Conservation (phyloP, 2,797 vertebrate genomes). For the Myotis planiceps region DNA sequence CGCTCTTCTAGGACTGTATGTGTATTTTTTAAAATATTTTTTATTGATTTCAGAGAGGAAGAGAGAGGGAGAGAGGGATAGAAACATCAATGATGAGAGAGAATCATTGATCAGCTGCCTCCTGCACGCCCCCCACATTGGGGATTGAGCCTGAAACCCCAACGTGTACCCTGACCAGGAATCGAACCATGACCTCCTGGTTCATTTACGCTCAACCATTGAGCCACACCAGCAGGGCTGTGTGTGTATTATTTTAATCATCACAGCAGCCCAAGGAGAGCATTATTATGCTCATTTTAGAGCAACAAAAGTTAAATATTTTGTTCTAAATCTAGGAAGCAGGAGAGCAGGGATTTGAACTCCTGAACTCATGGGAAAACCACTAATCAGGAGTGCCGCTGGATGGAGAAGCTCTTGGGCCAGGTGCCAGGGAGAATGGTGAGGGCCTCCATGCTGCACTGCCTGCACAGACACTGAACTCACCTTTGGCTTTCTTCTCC, state of each 20-base stretch:
- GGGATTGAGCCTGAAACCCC: too few relatives aligned
- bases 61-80: too few relatives aligned
- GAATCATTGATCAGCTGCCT: too few relatives aligned
- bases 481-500: background rate
- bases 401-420: background rate
- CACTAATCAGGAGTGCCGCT: background rate
- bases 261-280: background rate
- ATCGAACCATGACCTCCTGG: too few relatives aligned
- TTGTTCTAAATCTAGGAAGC: background rate
- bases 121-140: too few relatives aligned
- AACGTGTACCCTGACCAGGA: too few relatives aligned
- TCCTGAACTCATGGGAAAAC: background rate
- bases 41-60: too few relatives aligned
- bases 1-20: background rate
- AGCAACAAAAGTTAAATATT: background rate
- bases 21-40: background rate
- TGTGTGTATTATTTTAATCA: background rate
- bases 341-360: background rate
- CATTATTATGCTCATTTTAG: background rate
- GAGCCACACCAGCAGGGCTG: background rate
- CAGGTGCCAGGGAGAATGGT: background rate
- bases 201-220: too few relatives aligned
- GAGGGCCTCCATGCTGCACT: background rate
- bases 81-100: too few relatives aligned
- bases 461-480: background rate